Conservation (phyloP, 2,888 invertebrate species). For the Mythimna vitellina region DNA sequence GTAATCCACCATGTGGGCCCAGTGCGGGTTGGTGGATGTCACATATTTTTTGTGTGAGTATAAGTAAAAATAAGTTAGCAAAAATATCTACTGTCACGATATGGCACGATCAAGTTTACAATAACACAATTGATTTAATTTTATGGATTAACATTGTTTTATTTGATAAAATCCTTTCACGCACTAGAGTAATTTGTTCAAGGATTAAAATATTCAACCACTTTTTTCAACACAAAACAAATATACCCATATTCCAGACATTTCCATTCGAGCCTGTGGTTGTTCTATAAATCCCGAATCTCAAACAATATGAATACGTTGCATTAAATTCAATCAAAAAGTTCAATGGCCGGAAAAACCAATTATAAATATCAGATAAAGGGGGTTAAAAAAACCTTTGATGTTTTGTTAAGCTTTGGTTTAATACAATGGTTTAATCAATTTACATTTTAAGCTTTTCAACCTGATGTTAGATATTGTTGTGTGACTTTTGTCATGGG, state of each 20-base stretch:
- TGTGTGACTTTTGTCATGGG: background rate
- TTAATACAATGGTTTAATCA: constrained; percentile 15
- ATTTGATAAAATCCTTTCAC: constrained; percentile 4
- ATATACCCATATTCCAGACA: constrained; percentile 6
- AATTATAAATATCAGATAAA: constrained; percentile 22
- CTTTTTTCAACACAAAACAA: constrained; percentile 3
- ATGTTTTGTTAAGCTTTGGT: background rate
- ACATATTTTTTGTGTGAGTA: no score
- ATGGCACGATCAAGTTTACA: no score
- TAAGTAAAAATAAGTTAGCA: no score
- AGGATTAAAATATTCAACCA: constrained; percentile 22
- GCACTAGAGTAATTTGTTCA: constrained; percentile 27
- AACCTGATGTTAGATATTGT: constrained; percentile 10
- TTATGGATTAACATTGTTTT: background rate
- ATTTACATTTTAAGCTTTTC: constrained; percentile 37
- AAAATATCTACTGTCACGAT: no score
- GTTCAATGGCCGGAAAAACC: constrained; percentile 21
- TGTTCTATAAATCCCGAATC: background rate
- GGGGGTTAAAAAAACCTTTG: constrained; percentile 11
- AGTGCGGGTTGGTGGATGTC: no score
- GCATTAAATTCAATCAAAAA: constrained; percentile 31
- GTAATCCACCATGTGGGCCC: no score
- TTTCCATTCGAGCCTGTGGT: constrained; percentile 9
- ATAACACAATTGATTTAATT: no score
- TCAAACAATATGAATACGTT: constrained; percentile 25